These are phyloP conservation scores for Lynx canadensis DNA, from an alignment of 2,113 vertebrate species.

Conservation along the genomic window DNA sequence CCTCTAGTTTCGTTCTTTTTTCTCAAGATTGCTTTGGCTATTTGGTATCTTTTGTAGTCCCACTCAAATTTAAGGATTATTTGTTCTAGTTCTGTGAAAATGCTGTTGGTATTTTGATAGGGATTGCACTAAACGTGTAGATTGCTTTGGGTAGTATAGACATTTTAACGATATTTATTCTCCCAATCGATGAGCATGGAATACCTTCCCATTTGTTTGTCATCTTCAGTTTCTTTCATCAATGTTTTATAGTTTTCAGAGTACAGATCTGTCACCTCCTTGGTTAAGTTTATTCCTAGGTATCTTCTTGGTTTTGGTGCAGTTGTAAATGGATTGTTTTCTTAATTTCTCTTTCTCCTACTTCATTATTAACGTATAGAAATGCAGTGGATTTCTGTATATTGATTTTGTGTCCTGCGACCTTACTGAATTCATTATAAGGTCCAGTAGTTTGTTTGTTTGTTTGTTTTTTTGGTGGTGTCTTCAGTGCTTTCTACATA, in stretches of 20 bases:
- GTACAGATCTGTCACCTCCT: background rate
- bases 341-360: background rate
- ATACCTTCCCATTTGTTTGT: background rate
- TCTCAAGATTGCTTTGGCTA: background rate
- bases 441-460: background rate
- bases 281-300: background rate
- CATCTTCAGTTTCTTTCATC: background rate
- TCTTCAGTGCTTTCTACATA: background rate
- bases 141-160: background rate
- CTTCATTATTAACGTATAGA: background rate
- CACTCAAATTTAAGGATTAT: background rate
- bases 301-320: background rate
- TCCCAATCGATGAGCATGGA: background rate
- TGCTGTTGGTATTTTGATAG: background rate
- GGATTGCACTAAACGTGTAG: background rate
- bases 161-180: background rate
- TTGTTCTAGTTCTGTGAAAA: background rate
- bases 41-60: background rate
- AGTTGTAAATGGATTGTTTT: background rate
- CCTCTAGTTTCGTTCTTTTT: background rate
- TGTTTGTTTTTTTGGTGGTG: background rate
- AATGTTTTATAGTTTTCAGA: background rate
- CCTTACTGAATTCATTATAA: background rate
- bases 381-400: background rate
- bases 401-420: background rate